phyloP scores from a whole-genome alignment of 2,888 invertebrate species.

The Sphinx pinastri region DNA sequence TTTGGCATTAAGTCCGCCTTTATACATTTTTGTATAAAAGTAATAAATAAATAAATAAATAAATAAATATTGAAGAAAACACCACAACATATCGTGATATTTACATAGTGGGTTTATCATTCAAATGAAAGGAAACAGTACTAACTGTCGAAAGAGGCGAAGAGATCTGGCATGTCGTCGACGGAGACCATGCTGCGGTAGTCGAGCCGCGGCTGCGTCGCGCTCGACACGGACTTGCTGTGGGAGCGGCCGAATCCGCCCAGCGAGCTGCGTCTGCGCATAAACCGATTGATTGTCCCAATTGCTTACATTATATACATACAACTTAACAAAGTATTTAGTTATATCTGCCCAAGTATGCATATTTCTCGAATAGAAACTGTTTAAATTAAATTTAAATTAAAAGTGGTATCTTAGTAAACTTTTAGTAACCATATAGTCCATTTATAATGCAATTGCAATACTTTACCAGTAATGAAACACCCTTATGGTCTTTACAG shows the following conservation, averaged over 20 bases:
- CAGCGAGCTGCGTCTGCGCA: conserved; percentile 91
- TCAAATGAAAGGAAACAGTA: conserved; percentile 45
- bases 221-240: conserved; percentile 86
- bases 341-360: too few relatives aligned
- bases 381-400: too few relatives aligned
- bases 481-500: too few relatives aligned
- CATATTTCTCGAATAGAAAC: too few relatives aligned
- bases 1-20: too few relatives aligned
- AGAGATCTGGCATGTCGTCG: conserved; percentile 97
- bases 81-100: background rate
- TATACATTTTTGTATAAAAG: too few relatives aligned
- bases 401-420: too few relatives aligned
- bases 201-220: conserved; percentile 90
- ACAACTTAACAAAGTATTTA: background rate
- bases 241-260: conserved; percentile 92
- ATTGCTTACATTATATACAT: background rate
- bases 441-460: too few relatives aligned
- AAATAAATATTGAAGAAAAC: background rate
- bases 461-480: too few relatives aligned
- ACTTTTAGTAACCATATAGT: too few relatives aligned
- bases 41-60: too few relatives aligned
- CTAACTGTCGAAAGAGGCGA: conserved; percentile 97
- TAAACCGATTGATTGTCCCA: background rate
- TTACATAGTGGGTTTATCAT: background rate
- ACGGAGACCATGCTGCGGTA: conserved; percentile 97